These are phyloP conservation scores for Proisotoma minuta DNA, from an alignment of 2,888 invertebrate genomes.

Conservation along the genomic window DNA sequence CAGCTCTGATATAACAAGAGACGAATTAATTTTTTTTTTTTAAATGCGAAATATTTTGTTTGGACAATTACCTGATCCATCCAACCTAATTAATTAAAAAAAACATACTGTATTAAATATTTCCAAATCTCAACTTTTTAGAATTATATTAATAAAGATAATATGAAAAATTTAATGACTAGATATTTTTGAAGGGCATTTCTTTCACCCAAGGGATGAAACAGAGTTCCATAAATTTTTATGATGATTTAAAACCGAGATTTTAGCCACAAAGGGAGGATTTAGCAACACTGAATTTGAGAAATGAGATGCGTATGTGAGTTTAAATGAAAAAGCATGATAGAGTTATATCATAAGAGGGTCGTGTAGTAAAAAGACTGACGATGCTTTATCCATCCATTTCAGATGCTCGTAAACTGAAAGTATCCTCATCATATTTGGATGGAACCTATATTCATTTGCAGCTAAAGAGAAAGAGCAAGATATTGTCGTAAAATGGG, in stretches of 20 bases:
- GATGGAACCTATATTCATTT: constrained; percentile 39
- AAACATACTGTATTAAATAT: too few relatives aligned
- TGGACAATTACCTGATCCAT: too few relatives aligned
- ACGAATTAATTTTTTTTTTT: not conserved
- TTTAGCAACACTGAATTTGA: constrained; percentile 13
- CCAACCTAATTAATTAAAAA: too few relatives aligned
- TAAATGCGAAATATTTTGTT: too few relatives aligned
- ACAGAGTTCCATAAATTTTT: constrained; percentile 17
- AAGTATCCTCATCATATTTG: constrained; percentile 38
- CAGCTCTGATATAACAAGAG: constrained; percentile 69
- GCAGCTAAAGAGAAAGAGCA: constrained; percentile 30
- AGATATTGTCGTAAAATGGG: constrained; percentile 43
- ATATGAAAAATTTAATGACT: too few relatives aligned
- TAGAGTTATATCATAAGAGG: not conserved
- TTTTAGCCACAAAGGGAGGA: constrained; percentile 14
- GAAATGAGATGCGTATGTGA: constrained; percentile 12
- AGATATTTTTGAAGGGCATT: too few relatives aligned
- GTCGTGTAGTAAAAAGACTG: constrained; percentile 5
- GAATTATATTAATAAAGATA: too few relatives aligned
- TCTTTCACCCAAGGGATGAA: not conserved
- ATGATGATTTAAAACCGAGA: constrained; percentile 19
- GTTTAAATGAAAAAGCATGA: not conserved
- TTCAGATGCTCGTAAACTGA: constrained; percentile 44
- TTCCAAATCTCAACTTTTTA: too few relatives aligned
- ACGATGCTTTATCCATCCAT: constrained; percentile 39